Evolutionary conservation across 2,113 vertebrate genomes (phyloP).

Genomic region (Muntiacus reevesi): DNA sequence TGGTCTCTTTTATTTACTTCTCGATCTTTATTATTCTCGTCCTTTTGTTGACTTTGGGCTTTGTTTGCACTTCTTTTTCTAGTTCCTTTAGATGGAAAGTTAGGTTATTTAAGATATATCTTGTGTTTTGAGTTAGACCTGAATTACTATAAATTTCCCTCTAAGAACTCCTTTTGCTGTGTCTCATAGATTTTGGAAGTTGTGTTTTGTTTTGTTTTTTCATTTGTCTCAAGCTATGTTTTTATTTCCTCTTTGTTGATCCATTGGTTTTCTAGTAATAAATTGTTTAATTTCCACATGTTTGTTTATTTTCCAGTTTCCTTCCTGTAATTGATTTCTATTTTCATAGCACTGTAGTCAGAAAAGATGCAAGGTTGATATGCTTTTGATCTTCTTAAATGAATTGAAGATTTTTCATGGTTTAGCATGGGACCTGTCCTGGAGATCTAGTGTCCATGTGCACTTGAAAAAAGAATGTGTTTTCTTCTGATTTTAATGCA

Average conservation of each 20-base stretch:
- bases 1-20: not conserved
- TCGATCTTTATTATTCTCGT: not conserved
- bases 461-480: not conserved
- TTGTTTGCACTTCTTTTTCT: not conserved
- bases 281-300: not conserved
- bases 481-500: not conserved
- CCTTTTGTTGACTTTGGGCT: not conserved
- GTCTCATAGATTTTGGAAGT: not conserved
- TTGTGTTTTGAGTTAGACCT: not conserved
- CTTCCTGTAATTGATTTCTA: not conserved
- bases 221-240: not conserved
- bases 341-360: not conserved
- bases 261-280: not conserved
- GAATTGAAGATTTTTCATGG: not conserved
- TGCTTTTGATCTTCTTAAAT: not conserved
- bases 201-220: not conserved
- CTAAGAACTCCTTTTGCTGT: not conserved
- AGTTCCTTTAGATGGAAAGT: not conserved
- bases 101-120: not conserved
- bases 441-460: not conserved
- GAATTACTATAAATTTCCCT: not conserved
- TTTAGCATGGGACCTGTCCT: not conserved
- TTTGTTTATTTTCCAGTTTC: not conserved
- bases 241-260: not conserved
- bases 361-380: not conserved